Conservation (phyloP, 1,140 invertebrate species). For the Orussus abietinus region DNA sequence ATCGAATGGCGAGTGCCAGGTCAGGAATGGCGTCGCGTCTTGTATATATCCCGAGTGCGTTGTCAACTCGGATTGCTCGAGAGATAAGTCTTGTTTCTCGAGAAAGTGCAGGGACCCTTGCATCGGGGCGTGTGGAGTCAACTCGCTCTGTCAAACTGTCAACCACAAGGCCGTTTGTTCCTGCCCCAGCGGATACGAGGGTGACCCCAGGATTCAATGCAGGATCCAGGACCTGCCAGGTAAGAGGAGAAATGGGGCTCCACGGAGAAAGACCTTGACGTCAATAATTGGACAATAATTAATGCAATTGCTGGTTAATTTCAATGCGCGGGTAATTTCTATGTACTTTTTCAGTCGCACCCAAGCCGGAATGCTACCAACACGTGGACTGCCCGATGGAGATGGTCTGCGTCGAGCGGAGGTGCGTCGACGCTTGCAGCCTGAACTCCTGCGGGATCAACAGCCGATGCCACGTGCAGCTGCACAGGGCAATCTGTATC, state of each 20-base stretch:
- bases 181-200: constrained; percentile 73
- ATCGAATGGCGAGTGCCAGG: constrained; percentile 73
- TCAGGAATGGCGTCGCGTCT: constrained; percentile 63
- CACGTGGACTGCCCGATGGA: constrained; percentile 81
- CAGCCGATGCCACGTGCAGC: constrained; percentile 74
- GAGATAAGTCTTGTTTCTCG: constrained; percentile 74
- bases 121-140: constrained; percentile 74
- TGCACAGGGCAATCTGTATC: constrained; percentile 78
- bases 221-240: constrained; percentile 49
- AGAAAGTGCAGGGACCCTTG: constrained; percentile 82
- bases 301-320: too few relatives aligned
- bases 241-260: constrained; percentile 34
- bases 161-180: constrained; percentile 79
- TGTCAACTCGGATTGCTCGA: constrained; percentile 77
- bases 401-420: constrained; percentile 75
- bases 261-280: too few relatives aligned
- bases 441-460: constrained; percentile 72
- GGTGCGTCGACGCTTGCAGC: constrained; percentile 75
- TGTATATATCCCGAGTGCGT: constrained; percentile 84
- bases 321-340: not conserved
- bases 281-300: too few relatives aligned
- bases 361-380: constrained; percentile 71
- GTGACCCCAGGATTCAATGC: constrained; percentile 76
- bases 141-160: constrained; percentile 77
- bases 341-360: constrained; percentile 46